Conservation (phyloP, 2,888 invertebrate species). For the Alviniconcha strummeri region DNA sequence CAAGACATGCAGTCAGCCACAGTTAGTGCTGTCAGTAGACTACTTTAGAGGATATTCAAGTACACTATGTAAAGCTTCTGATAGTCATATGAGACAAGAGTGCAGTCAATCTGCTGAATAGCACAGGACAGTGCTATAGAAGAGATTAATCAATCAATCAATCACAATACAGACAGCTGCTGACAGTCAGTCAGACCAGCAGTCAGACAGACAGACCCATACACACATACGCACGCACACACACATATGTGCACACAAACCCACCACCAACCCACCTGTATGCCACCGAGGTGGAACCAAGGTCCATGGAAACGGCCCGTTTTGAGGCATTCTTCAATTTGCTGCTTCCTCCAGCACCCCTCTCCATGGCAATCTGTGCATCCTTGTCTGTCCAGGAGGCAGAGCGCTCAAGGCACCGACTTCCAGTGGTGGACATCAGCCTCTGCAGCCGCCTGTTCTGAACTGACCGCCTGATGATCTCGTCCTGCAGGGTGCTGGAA, state of each 20-base stretch:
- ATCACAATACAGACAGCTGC: too few species aligned
- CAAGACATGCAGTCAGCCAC: too few species aligned
- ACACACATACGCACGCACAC: constrained; percentile 12
- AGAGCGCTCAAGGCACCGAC: neutral
- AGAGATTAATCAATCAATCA: too few species aligned
- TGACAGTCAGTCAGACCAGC: too few species aligned
- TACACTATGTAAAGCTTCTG: too few species aligned
- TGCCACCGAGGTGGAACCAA: constrained; percentile 15
- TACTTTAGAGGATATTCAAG: too few species aligned
- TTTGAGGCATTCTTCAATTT: neutral
- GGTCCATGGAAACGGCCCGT: constrained; percentile 36
- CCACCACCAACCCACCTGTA: neutral
- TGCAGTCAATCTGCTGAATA: too few species aligned
- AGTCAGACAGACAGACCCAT: neutral
- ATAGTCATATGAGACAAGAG: too few species aligned
- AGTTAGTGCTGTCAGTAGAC: too few species aligned
- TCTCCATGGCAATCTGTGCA: constrained; percentile 28
- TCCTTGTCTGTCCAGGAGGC: constrained; percentile 38
- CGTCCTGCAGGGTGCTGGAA: constrained; percentile 16
- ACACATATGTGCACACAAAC: neutral
- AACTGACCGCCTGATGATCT: constrained; percentile 28
- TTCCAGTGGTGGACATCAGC: constrained; percentile 7
- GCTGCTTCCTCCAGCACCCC: neutral
- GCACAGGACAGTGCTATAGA: too few species aligned
- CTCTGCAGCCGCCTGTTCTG: constrained; percentile 34